A percentile compares a stretch with the other conserved stretches of the same genome.
Conservation (phyloP, 2,797 vertebrate species). For the Tauraco hartlaubi region DNA sequence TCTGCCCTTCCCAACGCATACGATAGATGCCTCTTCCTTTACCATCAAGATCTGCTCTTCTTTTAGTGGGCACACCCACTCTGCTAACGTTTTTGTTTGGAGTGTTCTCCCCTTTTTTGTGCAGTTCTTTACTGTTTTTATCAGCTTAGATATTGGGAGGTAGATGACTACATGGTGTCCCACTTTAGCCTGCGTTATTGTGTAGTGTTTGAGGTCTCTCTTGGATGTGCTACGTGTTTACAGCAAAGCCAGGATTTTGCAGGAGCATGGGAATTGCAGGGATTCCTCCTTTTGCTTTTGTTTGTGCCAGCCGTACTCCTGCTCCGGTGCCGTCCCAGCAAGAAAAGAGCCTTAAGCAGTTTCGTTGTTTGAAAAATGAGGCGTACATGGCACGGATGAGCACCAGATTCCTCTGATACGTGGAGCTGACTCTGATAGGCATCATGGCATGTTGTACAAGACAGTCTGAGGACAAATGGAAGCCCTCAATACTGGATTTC, state of each 20-base stretch:
- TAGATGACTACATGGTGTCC: neutral
- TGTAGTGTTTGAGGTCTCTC: neutral
- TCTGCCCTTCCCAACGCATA: neutral
- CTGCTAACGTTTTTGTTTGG: accelerated
- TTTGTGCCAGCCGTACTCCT: neutral
- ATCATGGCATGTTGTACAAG: neutral
- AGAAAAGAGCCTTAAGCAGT: slow-evolving; percentile 3
- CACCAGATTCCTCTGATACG: neutral
- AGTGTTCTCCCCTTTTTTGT: neutral
- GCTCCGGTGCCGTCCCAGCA: neutral
- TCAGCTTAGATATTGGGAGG: neutral
- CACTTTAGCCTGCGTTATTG: accelerated
- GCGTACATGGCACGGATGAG: accelerated
- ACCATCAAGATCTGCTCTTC: neutral
- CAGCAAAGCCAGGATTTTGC: neutral
- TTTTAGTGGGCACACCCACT: neutral
- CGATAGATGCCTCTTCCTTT: neutral
- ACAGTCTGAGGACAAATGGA: neutral
- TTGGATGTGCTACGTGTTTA: accelerated
- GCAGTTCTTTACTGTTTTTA: neutral
- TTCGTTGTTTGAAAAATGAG: neutral
- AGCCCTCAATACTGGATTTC: neutral
- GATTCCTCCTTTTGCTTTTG: neutral
- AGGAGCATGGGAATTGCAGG: neutral
- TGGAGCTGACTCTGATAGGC: neutral